A percentile compares a stretch with the other conserved stretches of the same genome.
Evolutionary conservation across 1,140 invertebrate species (phyloP).

Genomic region (Rhizoglyphus robini): DNA sequence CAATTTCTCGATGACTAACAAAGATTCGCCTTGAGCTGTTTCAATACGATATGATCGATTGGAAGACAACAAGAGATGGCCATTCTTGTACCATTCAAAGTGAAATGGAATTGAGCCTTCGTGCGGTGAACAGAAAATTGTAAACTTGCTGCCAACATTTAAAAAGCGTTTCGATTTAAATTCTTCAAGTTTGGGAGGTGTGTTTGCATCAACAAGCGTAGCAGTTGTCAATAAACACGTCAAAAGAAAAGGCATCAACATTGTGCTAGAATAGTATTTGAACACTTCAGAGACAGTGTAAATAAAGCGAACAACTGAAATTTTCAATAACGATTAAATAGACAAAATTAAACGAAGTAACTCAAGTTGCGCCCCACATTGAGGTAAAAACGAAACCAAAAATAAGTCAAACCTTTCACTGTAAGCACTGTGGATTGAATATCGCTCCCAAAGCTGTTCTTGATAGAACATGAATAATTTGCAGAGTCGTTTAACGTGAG

Average conservation of each 20-base stretch:
- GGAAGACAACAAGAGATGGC: background rate
- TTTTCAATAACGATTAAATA: slow-evolving; percentile 17
- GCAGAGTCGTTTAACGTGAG: slow-evolving; percentile 45
- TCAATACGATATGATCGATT: background rate
- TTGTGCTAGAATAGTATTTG: background rate
- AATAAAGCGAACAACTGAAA: slow-evolving; percentile 24
- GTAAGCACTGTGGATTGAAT: slow-evolving; percentile 71
- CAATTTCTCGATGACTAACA: slow-evolving; percentile 20
- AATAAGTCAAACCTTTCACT: slow-evolving; percentile 11
- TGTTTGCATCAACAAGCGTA: too few relatives aligned
- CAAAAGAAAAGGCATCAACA: background rate
- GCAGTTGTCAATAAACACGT: background rate
- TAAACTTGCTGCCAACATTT: background rate
- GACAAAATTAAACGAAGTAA: slow-evolving; percentile 20
- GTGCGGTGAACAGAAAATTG: slow-evolving; percentile 10
- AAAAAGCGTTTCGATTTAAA: background rate
- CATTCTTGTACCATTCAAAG: slow-evolving; percentile 23
- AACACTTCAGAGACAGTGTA: slow-evolving; percentile 26
- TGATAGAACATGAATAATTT: slow-evolving; percentile 73
- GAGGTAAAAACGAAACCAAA: background rate
- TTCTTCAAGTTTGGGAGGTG: slow-evolving; percentile 18
- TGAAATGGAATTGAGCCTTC: slow-evolving; percentile 6
- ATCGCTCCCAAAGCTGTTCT: slow-evolving; percentile 81
- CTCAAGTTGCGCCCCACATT: background rate
- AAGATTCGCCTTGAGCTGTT: background rate